Evolutionary conservation across 2,113 vertebrate species (phyloP).

Genomic region (Lophura nycthemera): DNA sequence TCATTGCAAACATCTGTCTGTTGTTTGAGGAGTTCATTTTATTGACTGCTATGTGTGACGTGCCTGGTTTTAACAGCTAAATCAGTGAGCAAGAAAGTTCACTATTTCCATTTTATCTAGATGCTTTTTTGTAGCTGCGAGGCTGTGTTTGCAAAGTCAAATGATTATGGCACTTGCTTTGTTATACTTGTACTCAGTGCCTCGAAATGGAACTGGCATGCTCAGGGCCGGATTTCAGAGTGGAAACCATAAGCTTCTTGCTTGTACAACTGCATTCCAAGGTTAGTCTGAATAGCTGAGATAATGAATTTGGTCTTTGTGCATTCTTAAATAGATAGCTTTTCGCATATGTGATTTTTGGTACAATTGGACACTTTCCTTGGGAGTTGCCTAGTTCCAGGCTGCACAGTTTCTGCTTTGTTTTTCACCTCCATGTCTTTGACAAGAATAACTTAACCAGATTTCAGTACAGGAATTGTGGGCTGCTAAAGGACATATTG

Average conservation of each 20-base stretch:
- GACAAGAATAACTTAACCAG: conserved; percentile 67
- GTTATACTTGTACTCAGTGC: conserved; percentile 48
- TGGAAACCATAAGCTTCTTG: conserved; percentile 73
- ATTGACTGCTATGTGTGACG: background rate
- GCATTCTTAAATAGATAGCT: conserved; percentile 71
- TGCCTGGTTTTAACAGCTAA: background rate
- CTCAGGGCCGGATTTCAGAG: conserved; percentile 64
- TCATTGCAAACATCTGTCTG: background rate
- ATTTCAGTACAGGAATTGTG: conserved; percentile 54
- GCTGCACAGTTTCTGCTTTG: conserved; percentile 67
- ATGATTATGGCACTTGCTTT: conserved; percentile 57
- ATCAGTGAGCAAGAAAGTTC: background rate
- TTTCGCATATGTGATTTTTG: conserved; percentile 61
- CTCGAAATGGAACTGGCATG: conserved; percentile 60
- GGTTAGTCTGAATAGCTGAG: conserved; percentile 75
- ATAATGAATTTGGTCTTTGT: conserved; percentile 76
- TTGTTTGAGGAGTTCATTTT: background rate
- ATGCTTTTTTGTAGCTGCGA: background rate
- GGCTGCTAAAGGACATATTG: conserved; percentile 56
- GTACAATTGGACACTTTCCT: conserved; percentile 67
- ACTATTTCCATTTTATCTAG: conserved; percentile 19
- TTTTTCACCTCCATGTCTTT: conserved; percentile 23
- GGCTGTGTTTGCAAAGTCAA: conserved; percentile 8
- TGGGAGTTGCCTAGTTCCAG: conserved; percentile 57
- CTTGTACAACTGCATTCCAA: conserved; percentile 74